These are phyloP conservation scores for Platycnemis pennipes DNA, from an alignment of 2,888 invertebrate genomes.

Conservation along the genomic window DNA sequence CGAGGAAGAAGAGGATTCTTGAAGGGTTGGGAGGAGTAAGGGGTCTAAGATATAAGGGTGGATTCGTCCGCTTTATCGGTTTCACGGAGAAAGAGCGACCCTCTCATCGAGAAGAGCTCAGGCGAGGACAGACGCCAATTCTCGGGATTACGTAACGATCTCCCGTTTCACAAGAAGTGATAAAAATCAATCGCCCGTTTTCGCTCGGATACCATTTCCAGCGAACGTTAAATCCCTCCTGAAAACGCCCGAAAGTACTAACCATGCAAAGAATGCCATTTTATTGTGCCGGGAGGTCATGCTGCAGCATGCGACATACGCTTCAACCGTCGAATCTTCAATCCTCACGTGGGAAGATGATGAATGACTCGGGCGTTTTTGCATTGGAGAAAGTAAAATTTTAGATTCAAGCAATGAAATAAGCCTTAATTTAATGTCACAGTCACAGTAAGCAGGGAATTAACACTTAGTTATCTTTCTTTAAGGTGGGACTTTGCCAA, in stretches of 20 bases:
- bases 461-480: no score
- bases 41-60: neutral
- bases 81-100: neutral
- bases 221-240: neutral
- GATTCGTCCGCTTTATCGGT: neutral
- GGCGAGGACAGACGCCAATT: neutral
- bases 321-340: no score
- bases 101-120: neutral
- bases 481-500: no score
- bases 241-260: neutral
- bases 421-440: no score
- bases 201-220: neutral
- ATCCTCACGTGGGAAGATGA: no score
- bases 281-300: no score
- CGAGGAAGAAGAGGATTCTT: neutral
- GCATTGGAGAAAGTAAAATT: no score
- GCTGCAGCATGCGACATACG: no score
- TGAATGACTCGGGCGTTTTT: no score
- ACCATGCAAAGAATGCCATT: neutral
- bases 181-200: neutral
- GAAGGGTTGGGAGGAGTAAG: neutral
- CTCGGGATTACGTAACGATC: constrained; percentile 18
- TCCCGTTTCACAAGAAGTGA: neutral
- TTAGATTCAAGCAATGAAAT: no score
- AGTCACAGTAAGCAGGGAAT: no score